Evolutionary conservation across 2,113 vertebrate species (phyloP), one percentile per base, ranked within the genome.

Genomic region (Mugil cephalus): DNA sequence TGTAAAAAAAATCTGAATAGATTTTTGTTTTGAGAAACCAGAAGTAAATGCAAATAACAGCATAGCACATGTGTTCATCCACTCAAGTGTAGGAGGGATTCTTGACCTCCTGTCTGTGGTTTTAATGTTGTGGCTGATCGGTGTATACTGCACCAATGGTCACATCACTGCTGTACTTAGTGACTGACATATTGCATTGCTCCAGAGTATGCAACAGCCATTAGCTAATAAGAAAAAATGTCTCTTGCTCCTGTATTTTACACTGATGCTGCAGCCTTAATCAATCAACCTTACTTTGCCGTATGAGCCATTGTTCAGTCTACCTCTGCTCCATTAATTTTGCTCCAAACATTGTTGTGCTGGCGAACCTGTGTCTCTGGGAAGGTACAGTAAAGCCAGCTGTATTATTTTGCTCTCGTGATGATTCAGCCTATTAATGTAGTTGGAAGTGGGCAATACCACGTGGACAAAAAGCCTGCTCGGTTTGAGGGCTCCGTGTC

Each of bases 191-290:
- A 15, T 11, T 55, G 40, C 70, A 81, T 79, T 85, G 82, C 85
- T 76, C 71, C 12, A 52, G 40, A 59, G 39, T 66, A 12, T 15
- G 1, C 52, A 63, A 13, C 15, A n/a, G 55, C 14, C 68, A 63
- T 72, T 78, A 38, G 39, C 69, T 79, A 39, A 68, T 58, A 77
- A 76, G 69, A 82, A 46, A 67, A 65, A 84, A 24, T 61, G 65
- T 70, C 45, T 47, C 50, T 53, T 69, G 58, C 60, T 39, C 45
- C 21, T 55, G 19, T 46, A 54, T 62, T 81, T 75, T 69, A 62
- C 60, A 65, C 53, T 39, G 68, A 87, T 74, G 56, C 80, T 79
- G 79, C 78, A 83, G 47, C 68, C 18, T 51, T 75, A 64, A 85
- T 88, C 71, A 77, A 67, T 90, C 85, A 82, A 66, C 18, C 48